phyloP scores from a whole-genome alignment of 2,797 vertebrate genomes.

The Sylvilagus floridanus region DNA sequence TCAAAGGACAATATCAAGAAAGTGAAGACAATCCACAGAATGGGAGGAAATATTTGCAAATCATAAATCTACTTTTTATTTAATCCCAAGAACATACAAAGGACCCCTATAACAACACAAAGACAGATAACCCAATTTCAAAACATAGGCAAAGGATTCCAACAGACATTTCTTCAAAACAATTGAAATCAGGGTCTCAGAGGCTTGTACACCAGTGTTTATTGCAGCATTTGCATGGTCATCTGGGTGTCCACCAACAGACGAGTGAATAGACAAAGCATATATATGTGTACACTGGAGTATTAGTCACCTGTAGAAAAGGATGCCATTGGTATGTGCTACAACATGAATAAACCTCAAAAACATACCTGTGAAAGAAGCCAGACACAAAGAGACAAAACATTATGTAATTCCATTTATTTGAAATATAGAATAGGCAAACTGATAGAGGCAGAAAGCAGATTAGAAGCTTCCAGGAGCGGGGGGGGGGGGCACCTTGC shows the following conservation, averaged over 20 bases:
- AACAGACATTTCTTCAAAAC: slow-evolving; percentile 3
- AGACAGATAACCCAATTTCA: neutral
- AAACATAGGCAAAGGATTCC: neutral
- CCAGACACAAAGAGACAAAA: neutral
- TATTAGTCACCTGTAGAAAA: neutral
- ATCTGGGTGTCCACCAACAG: neutral
- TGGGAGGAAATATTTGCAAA: slow-evolving; percentile 39
- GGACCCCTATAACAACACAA: neutral
- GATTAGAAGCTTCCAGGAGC: neutral
- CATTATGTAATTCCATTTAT: neutral
- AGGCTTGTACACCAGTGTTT: neutral
- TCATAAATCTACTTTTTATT: neutral
- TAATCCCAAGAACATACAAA: slow-evolving; percentile 21
- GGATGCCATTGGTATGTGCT: neutral
- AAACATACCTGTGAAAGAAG: neutral
- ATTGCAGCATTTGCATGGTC: neutral
- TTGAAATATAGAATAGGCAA: neutral
- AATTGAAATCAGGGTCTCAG: neutral
- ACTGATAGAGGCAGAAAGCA: neutral
- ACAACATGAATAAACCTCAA: neutral
- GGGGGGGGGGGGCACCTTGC: slow-evolving; percentile 5
- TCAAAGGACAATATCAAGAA: slow-evolving; percentile 27
- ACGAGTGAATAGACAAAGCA: neutral
- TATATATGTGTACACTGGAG: neutral
- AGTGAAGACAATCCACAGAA: neutral